Evolutionary conservation across 2,113 vertebrate species (phyloP).

Genomic region (Coracopsis vasa): DNA sequence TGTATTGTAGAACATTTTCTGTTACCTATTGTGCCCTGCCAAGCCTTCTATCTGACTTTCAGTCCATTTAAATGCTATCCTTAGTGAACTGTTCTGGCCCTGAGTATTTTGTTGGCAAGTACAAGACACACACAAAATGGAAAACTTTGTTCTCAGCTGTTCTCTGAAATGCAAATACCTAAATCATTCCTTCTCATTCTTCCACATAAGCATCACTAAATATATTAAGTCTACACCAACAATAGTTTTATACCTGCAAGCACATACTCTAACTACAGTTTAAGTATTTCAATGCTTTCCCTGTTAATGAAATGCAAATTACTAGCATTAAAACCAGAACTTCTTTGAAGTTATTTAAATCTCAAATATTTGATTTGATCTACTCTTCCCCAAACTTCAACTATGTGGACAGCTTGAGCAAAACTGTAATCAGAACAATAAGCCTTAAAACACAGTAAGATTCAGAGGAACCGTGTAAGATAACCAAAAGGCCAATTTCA

Average conservation of each 20-base stretch:
- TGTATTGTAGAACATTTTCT: not conserved
- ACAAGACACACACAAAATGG: not conserved
- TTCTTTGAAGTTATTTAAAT: constrained; percentile 34
- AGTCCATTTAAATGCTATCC: not conserved
- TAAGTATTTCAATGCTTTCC: not conserved
- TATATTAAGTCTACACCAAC: not conserved
- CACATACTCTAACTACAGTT: not conserved
- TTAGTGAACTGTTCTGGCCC: not conserved
- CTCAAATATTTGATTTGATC: not conserved
- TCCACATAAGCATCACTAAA: not conserved
- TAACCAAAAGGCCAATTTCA: not conserved
- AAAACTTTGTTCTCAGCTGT: not conserved
- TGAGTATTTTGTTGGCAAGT: not conserved
- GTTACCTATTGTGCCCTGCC: not conserved
- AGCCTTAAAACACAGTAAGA: not conserved
- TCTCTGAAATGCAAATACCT: not conserved
- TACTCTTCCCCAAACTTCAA: not conserved
- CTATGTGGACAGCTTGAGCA: not conserved
- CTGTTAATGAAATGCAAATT: constrained; percentile 9
- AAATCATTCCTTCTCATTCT: not conserved
- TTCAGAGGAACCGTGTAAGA: not conserved
- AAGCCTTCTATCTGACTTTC: not conserved
- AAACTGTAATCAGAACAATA: not conserved
- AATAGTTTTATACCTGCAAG: not conserved
- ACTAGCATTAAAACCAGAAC: not conserved